Conservation (phyloP, 2,113 vertebrate species). For the Raja brachyura region DNA sequence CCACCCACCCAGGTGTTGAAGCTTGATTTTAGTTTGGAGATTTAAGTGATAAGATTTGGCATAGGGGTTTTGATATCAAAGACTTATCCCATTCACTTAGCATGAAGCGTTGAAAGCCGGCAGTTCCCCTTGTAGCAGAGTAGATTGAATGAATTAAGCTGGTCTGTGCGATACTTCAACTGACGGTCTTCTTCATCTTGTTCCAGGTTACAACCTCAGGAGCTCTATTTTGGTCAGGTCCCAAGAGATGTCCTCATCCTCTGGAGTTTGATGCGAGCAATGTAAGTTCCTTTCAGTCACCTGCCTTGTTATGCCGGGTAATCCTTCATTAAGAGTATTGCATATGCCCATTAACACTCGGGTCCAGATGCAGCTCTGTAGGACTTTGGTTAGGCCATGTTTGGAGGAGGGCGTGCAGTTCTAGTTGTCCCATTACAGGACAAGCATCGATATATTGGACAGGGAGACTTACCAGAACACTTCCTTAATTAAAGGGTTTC, state of each 20-base stretch:
- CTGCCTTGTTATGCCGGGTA: background rate
- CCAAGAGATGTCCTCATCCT: slow-evolving; percentile 64
- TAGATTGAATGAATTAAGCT: background rate
- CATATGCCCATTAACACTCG: no score
- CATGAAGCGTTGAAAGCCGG: background rate
- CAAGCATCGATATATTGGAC: no score
- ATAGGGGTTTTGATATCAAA: background rate
- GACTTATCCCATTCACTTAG: background rate
- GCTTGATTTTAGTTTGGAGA: background rate
- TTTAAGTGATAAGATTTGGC: background rate
- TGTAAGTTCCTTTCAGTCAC: slow-evolving; percentile 55
- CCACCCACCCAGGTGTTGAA: background rate
- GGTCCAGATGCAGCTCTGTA: no score
- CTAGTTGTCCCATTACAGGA: no score
- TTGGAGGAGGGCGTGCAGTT: no score
- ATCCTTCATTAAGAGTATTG: no score
- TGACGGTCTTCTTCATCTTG: background rate
- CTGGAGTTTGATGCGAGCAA: slow-evolving; percentile 62
- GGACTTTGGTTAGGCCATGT: no score
- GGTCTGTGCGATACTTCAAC: background rate
- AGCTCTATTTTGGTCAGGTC: slow-evolving; percentile 67
- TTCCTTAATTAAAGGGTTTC: no score
- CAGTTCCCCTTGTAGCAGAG: background rate
- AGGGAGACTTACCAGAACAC: no score
- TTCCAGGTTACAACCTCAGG: slow-evolving; percentile 56